Evolutionary conservation across 2,797 vertebrate genomes (phyloP), one percentile per base, ranked within the genome.

Genomic region (Orientallactaga sibirica): DNA sequence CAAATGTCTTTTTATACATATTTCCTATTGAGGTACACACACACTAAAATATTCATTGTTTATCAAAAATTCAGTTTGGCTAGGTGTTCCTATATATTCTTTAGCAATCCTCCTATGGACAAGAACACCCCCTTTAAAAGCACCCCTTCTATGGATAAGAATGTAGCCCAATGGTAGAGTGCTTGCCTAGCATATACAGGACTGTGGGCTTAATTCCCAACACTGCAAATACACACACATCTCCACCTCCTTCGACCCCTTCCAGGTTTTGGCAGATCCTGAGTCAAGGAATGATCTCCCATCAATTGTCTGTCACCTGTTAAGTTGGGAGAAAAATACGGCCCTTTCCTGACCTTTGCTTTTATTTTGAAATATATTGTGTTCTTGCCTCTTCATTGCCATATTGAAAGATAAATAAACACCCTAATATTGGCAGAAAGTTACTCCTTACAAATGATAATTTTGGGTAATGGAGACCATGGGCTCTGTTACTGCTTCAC

Each of bases 21-120:
- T 85, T 10, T 84, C 62, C 37, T 0, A 11, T 62, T 3, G 24
- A 52, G 20, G 86, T 8, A 86, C 64, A 92, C 3, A 68, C 25
- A 79, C 76, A 71, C 58, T 48, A 48, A 48, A 48, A 48, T 73
- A 68, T 85, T 48, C 52, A 75, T 84, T 88, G 1, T 78, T 88
- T 90, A 91, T 70, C 55, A 88, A 68, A 91, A 88, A 80, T 88
- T 79, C 33, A 86, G 5, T 95, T 68, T 88, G 75, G 84, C 48
- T 88, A 33, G 52, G 7, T 74, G 16, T 74, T 74, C 19, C 68
- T 75, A 6, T 68, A 82, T 78, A 90, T 91, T 87, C 92, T 79
- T 88, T 92, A 77, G 37, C 73, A 85, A 27, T 27, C 20, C 33
- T 80, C 43, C 27, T 80, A 8, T 15, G 15, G 33, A 78, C 43